Percentiles rank a stretch among this genome's conserved stretches.
These are phyloP conservation scores for Probosciger aterrimus DNA, from an alignment of 2,113 vertebrate genomes.

Conservation along the genomic window DNA sequence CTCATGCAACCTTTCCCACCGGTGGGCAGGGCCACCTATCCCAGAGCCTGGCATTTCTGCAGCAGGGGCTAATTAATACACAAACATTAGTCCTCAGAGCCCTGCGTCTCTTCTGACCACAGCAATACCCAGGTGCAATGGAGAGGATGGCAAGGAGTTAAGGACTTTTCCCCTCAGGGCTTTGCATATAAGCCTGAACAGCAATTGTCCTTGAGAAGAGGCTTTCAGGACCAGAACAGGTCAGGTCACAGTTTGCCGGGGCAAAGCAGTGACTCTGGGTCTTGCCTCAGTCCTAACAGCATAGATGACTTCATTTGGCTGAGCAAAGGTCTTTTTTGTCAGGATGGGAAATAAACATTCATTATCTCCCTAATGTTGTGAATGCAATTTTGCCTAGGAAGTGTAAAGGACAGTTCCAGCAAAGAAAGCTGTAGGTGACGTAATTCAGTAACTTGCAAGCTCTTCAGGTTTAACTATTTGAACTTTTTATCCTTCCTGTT, in stretches of 20 bases:
- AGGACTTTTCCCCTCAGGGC: neutral
- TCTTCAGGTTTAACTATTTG: neutral
- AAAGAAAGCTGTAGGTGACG: neutral
- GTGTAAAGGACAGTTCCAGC: neutral
- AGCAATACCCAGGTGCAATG: neutral
- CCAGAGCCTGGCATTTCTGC: rapidly evolving
- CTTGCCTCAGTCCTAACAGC: neutral
- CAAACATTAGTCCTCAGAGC: neutral
- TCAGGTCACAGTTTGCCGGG: rapidly evolving
- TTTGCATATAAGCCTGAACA: neutral
- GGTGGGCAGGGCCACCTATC: neutral
- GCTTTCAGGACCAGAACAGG: neutral
- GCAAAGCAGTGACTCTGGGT: neutral
- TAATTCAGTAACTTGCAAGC: neutral
- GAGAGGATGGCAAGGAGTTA: neutral
- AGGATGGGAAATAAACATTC: neutral
- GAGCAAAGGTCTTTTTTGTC: neutral
- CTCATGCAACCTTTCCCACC: rapidly evolving
- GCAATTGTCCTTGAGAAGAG: neutral
- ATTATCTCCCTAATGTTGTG: neutral
- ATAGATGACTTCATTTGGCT: neutral
- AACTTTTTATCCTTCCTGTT: neutral
- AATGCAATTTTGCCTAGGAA: neutral
- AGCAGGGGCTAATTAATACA: neutral
- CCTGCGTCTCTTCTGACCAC: neutral